Percentiles rank a stretch among this genome's conserved stretches.
These are phyloP conservation scores for Drosophila tropicalis DNA, from an alignment of 1,140 invertebrate species.

Conservation along the genomic window DNA sequence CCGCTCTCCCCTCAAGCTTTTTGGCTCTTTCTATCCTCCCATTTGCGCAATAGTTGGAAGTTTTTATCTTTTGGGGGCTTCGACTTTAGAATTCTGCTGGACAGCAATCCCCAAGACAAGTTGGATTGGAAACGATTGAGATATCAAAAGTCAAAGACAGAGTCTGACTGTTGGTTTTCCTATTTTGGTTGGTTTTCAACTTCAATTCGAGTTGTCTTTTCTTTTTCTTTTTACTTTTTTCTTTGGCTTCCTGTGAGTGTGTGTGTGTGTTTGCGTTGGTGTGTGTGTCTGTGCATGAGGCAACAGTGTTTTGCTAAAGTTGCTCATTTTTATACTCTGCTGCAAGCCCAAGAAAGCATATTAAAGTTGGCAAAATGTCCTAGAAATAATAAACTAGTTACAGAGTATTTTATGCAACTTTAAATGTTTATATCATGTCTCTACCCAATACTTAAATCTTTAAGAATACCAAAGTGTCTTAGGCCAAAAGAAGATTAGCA, in stretches of 20 bases:
- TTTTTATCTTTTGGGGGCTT: constrained; percentile 27
- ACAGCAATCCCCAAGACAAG: constrained; percentile 28
- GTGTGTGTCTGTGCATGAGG: constrained; percentile 2
- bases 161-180: background rate
- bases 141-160: constrained; percentile 31
- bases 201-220: constrained; percentile 7
- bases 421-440: too few relatives aligned
- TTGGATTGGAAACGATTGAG: constrained; percentile 39
- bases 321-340: background rate
- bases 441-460: too few relatives aligned
- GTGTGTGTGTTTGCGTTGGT: background rate
- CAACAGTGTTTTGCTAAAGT: constrained; percentile 5
- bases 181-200: constrained; percentile 15
- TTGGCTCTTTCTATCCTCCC: background rate
- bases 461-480: too few relatives aligned
- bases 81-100: constrained; percentile 30
- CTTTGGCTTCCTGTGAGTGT: background rate
- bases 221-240: background rate
- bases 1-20: background rate
- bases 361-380: background rate
- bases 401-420: too few relatives aligned
- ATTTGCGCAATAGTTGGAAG: constrained; percentile 9
- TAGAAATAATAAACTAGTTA: too few relatives aligned
- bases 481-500: too few relatives aligned
- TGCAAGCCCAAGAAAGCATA: background rate